phyloP scores from a whole-genome alignment of 2,888 invertebrate genomes.

The Epirrhoe tristata region DNA sequence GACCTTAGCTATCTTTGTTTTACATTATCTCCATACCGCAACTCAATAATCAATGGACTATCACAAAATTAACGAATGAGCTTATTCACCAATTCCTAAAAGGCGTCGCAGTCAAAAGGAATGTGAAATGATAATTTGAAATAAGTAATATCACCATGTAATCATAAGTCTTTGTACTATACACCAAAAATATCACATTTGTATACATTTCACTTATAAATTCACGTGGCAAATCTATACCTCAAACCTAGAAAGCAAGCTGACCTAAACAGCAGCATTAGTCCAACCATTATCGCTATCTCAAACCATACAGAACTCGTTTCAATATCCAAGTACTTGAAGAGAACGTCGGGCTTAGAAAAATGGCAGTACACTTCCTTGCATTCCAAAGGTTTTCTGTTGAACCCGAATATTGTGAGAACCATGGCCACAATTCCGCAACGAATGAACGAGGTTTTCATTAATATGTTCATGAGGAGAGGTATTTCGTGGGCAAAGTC shows the following conservation, averaged over 20 bases:
- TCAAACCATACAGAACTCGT: conserved; percentile 85
- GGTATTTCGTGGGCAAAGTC: conserved; percentile 88
- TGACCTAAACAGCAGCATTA: conserved; percentile 85
- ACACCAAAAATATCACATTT: conserved; percentile 42
- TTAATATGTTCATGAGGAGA: conserved; percentile 84
- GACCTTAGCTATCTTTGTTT: not conserved
- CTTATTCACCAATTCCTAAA: not conserved
- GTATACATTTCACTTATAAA: conserved; percentile 9
- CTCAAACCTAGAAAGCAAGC: conserved; percentile 85
- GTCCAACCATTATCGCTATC: conserved; percentile 77
- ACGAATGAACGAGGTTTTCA: conserved; percentile 88
- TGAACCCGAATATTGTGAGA: conserved; percentile 87
- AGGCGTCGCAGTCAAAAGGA: not conserved
- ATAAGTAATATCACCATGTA: conserved; percentile 35
- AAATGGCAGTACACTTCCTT: conserved; percentile 88
- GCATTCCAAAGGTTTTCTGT: conserved; percentile 84
- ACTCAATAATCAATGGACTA: too few species aligned
- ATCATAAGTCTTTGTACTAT: conserved; percentile 41
- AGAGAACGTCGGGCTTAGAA: conserved; percentile 86
- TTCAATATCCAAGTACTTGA: conserved; percentile 86
- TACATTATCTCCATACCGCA: not conserved
- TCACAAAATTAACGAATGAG: not conserved
- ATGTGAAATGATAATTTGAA: not conserved
- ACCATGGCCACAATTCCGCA: conserved; percentile 88
- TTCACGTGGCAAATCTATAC: conserved; percentile 81